Percentiles rank a stretch among this genome's conserved stretches.
Evolutionary conservation across 2,888 invertebrate species (phyloP).

Genomic region (Erebia palarica): DNA sequence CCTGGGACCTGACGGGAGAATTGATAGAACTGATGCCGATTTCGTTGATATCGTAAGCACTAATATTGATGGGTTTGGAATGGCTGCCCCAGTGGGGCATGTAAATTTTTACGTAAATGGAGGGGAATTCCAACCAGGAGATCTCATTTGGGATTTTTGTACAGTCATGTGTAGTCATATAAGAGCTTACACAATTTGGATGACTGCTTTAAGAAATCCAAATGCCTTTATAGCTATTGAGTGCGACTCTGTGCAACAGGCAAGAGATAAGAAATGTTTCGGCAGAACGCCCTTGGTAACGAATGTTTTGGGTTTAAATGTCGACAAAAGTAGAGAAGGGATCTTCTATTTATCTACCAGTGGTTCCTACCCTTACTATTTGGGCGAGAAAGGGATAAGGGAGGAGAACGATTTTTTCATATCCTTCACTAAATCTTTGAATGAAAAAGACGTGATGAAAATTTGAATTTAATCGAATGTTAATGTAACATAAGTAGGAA

Average conservation of each 20-base stretch:
- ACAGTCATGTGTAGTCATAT: slow-evolving; percentile 48
- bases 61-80: slow-evolving; percentile 65
- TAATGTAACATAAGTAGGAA: neutral
- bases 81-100: slow-evolving; percentile 65
- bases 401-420: slow-evolving; percentile 52
- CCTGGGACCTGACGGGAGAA: slow-evolving; percentile 55
- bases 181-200: slow-evolving; percentile 46
- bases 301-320: slow-evolving; percentile 46
- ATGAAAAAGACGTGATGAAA: slow-evolving; percentile 40
- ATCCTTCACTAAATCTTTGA: slow-evolving; percentile 30
- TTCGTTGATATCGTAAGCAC: slow-evolving; percentile 62
- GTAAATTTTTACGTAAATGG: slow-evolving; percentile 69
- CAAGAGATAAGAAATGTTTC: slow-evolving; percentile 47
- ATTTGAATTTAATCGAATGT: slow-evolving; percentile 17
- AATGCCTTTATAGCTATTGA: slow-evolving; percentile 47
- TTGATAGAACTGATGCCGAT: slow-evolving; percentile 64
- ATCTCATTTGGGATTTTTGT: slow-evolving; percentile 45
- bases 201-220: slow-evolving; percentile 45
- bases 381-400: slow-evolving; percentile 60
- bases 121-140: slow-evolving; percentile 58
- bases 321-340: slow-evolving; percentile 47
- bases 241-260: slow-evolving; percentile 52
- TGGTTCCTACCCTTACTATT: slow-evolving; percentile 55
- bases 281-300: slow-evolving; percentile 46
- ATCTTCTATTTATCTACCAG: slow-evolving; percentile 50